A percentile compares a stretch with the other conserved stretches of the same genome.
phyloP scores from a whole-genome alignment of 1,140 invertebrate genomes.

The Saccostrea cuccullata region DNA sequence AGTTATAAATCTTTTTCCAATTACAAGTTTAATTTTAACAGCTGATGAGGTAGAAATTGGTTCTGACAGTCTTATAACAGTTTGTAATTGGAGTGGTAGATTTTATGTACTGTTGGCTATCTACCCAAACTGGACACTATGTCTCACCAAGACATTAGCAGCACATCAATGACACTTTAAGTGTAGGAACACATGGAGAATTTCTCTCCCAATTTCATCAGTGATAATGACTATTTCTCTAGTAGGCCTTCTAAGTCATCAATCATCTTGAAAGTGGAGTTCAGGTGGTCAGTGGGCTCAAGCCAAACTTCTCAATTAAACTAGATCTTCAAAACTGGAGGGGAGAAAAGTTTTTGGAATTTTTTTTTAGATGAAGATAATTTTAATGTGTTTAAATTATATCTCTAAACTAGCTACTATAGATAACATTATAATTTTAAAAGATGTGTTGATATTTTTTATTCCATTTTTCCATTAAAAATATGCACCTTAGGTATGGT shows the following conservation, averaged over 20 bases:
- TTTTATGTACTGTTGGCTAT: conserved; percentile 19
- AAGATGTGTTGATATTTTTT: not conserved
- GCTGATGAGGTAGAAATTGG: not conserved
- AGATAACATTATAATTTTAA: not conserved
- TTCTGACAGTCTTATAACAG: not conserved
- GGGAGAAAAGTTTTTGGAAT: not conserved
- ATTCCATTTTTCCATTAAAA: not conserved
- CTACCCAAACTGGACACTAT: conserved; percentile 18
- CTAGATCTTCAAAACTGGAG: not conserved
- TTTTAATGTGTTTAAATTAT: not conserved
- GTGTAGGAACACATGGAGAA: conserved; percentile 36
- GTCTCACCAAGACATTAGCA: conserved; percentile 30
- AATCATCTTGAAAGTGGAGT: conserved; percentile 13
- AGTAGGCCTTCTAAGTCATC: conserved; percentile 23
- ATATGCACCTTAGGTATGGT: not conserved
- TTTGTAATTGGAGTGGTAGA: not conserved
- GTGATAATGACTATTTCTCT: conserved; percentile 32
- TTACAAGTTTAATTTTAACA: conserved; percentile 7
- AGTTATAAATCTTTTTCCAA: not conserved
- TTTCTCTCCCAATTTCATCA: conserved; percentile 35
- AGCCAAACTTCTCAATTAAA: conserved; percentile 19
- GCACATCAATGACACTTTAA: conserved; percentile 33
- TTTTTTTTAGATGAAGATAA: not conserved
- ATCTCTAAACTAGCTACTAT: not conserved
- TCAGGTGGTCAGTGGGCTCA: not conserved